These are phyloP conservation scores for Idris sp. DNA, from an alignment of 1,140 invertebrate genomes.

Conservation along the genomic window DNA sequence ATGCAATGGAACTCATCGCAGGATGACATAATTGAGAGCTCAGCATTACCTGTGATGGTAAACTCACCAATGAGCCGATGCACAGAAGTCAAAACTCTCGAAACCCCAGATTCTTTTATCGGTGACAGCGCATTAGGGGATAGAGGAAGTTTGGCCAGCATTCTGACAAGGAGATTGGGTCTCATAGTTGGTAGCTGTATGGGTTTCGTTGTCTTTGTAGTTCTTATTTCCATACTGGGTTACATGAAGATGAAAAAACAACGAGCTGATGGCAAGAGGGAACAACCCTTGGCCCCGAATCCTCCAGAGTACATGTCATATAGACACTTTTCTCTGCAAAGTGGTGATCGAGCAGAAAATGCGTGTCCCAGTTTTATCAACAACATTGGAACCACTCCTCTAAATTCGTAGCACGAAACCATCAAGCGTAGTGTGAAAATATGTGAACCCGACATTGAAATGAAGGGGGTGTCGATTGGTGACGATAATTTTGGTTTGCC, in stretches of 20 bases:
- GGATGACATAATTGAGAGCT: constrained; percentile 78
- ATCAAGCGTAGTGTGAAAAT: constrained; percentile 61
- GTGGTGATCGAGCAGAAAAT: constrained; percentile 71
- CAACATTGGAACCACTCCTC: constrained; percentile 71
- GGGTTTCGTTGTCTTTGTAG: constrained; percentile 82
- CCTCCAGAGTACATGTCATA: constrained; percentile 87
- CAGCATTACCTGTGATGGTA: constrained; percentile 82
- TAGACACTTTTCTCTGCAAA: constrained; percentile 80
- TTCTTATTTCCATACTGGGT: constrained; percentile 83
- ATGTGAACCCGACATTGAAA: constrained; percentile 67
- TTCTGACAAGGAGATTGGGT: constrained; percentile 88
- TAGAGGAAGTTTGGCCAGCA: constrained; percentile 80
- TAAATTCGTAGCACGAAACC: constrained; percentile 75
- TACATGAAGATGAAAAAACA: constrained; percentile 89
- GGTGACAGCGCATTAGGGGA: constrained; percentile 82
- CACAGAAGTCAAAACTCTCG: constrained; percentile 86
- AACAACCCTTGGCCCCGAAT: constrained; percentile 75
- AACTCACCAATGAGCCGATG: constrained; percentile 87
- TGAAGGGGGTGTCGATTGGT: constrained; percentile 68
- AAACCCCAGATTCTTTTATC: constrained; percentile 83
- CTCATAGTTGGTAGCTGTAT: constrained; percentile 91
- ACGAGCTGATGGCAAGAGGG: constrained; percentile 82
- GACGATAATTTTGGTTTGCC: constrained; percentile 65
- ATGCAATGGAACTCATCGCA: constrained; percentile 77
- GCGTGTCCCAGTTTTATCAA: constrained; percentile 76